Conservation (phyloP, 2,113 vertebrate species). For the Monopterus albus region DNA sequence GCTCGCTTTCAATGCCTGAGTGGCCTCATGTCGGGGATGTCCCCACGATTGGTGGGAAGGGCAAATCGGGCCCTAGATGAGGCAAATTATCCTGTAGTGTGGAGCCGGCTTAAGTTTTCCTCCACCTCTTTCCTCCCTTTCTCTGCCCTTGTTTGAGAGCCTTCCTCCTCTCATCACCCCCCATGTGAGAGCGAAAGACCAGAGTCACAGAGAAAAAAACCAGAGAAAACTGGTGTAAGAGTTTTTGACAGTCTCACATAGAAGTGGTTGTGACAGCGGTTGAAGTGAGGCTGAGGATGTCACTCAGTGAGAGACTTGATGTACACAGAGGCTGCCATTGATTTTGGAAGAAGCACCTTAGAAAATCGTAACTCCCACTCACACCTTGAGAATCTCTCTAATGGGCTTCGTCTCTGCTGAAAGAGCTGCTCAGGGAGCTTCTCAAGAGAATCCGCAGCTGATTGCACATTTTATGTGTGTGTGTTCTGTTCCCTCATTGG, state of each 20-base stretch:
- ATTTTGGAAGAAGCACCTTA: constrained; percentile 35
- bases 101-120: too few species aligned
- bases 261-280: not conserved
- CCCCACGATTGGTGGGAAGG: too few species aligned
- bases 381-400: constrained; percentile 60
- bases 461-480: constrained; percentile 29
- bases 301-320: constrained; percentile 22
- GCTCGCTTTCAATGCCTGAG: too few species aligned
- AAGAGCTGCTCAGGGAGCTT: constrained; percentile 57
- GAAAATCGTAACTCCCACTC: constrained; percentile 69
- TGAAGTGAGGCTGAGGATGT: constrained; percentile 28
- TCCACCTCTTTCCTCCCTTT: constrained; percentile 1
- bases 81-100: too few species aligned
- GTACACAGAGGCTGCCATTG: constrained; percentile 38
- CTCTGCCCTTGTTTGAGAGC: constrained; percentile 24
- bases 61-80: too few species aligned
- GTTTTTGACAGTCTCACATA: constrained; percentile 20
- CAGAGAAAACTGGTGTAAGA: constrained; percentile 18
- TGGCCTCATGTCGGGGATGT: too few species aligned
- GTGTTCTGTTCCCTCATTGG: not conserved
- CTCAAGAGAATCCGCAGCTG: constrained; percentile 48
- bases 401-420: constrained; percentile 65
- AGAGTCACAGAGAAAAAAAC: constrained; percentile 28
- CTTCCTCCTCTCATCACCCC: constrained; percentile 38
- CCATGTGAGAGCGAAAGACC: constrained; percentile 8